Conservation (phyloP, 2,888 invertebrate species). For the Apamea anceps region DNA sequence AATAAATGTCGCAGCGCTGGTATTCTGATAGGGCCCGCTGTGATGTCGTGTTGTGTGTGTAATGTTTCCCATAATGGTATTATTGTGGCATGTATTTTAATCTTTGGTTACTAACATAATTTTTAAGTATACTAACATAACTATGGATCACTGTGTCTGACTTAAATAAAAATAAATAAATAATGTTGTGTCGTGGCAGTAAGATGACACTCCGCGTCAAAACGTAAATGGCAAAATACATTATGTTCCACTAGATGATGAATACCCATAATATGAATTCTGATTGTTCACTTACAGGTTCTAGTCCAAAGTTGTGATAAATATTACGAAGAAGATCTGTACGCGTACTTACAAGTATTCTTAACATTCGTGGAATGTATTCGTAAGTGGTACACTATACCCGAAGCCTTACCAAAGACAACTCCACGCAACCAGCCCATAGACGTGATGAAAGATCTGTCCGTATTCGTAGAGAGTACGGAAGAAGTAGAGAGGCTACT, state of each 20-base stretch:
- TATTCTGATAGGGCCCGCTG: too few relatives aligned
- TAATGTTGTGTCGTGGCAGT: not conserved
- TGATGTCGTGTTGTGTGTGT: too few relatives aligned
- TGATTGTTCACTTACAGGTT: constrained; percentile 65
- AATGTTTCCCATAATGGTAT: too few relatives aligned
- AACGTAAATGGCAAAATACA: not conserved
- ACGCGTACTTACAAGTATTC: constrained; percentile 93
- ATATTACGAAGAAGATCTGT: constrained; percentile 90
- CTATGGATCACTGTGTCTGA: too few relatives aligned
- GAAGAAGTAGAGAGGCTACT: constrained; percentile 80
- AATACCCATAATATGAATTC: too few relatives aligned
- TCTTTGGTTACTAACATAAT: too few relatives aligned
- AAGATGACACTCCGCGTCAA: not conserved
- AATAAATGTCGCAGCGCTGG: too few relatives aligned
- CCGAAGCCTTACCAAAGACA: constrained; percentile 23
- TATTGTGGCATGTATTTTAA: too few relatives aligned
- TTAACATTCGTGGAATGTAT: constrained; percentile 92
- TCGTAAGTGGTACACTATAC: constrained; percentile 86
- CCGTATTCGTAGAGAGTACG: constrained; percentile 80
- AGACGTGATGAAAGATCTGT: constrained; percentile 79
- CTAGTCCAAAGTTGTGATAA: constrained; percentile 91
- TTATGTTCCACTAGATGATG: not conserved
- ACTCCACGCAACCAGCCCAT: constrained; percentile 48
- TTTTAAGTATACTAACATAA: too few relatives aligned
- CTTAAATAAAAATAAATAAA: too few relatives aligned